These are phyloP conservation scores for Cryptus armator DNA, from an alignment of 2,888 invertebrate species.

Conservation along the genomic window DNA sequence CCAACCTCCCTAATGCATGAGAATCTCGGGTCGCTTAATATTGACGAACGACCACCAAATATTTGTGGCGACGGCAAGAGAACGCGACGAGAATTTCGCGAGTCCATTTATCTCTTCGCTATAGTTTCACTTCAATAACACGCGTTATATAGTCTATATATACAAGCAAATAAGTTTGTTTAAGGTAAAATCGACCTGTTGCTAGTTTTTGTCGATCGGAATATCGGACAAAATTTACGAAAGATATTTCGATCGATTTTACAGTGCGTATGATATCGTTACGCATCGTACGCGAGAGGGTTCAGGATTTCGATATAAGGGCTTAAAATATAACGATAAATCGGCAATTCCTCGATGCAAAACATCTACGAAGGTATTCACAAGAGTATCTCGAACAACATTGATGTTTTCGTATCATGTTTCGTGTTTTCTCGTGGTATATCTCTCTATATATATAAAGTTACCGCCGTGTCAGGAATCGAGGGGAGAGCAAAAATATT, in stretches of 20 bases:
- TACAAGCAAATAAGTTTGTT: too few relatives aligned
- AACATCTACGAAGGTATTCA: background rate
- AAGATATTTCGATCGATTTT: too few relatives aligned
- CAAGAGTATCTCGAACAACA: background rate
- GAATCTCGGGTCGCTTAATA: constrained; percentile 38
- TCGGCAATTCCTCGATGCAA: background rate
- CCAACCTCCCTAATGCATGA: background rate
- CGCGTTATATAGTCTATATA: background rate
- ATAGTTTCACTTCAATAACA: background rate
- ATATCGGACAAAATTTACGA: too few relatives aligned
- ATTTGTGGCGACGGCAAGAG: background rate
- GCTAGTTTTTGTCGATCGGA: too few relatives aligned
- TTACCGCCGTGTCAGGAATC: too few relatives aligned
- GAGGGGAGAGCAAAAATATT: too few relatives aligned
- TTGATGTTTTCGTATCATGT: background rate
- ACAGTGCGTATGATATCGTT: too few relatives aligned
- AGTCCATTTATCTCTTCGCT: background rate
- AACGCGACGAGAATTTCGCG: constrained; percentile 5
- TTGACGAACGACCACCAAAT: constrained; percentile 41
- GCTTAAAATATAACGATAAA: background rate
- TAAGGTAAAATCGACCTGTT: too few relatives aligned
- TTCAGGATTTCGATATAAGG: too few relatives aligned
- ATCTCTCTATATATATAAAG: too few relatives aligned
- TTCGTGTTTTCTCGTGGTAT: background rate
- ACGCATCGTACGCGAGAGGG: too few relatives aligned